Evolutionary conservation across 2,113 vertebrate genomes (phyloP).

Genomic region (Saccopteryx leptura): DNA sequence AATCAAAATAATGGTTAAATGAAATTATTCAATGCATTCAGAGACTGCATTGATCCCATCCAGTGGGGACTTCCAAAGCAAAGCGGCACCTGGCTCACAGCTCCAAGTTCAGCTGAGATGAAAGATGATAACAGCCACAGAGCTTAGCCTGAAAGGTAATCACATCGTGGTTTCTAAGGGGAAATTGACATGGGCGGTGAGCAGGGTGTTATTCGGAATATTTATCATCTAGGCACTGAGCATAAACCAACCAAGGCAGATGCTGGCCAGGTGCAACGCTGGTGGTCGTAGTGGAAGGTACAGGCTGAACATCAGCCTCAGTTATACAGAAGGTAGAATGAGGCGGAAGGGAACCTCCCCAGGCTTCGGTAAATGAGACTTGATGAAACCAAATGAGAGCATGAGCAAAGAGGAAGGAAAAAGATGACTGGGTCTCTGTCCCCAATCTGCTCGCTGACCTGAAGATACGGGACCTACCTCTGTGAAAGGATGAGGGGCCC

Average conservation of each 20-base stretch:
- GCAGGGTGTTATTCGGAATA: background rate
- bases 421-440: background rate
- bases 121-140: background rate
- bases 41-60: background rate
- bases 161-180: background rate
- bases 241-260: background rate
- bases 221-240: background rate
- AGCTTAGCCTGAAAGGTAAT: background rate
- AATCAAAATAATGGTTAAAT: constrained; percentile 76
- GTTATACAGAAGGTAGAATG: background rate
- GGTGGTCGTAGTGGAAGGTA: background rate
- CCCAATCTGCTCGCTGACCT: background rate
- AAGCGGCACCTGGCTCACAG: background rate
- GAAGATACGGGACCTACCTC: background rate
- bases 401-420: background rate
- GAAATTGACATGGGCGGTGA: background rate
- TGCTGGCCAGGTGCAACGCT: background rate
- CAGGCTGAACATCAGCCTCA: background rate
- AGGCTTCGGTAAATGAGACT: background rate
- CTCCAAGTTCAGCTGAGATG: background rate
- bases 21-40: constrained; percentile 56
- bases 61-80: background rate
- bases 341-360: background rate
- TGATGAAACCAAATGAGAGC: background rate
- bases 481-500: background rate